These are phyloP conservation scores for Dasyprocta punctata DNA, from an alignment of 2,113 vertebrate species.

Conservation along the genomic window DNA sequence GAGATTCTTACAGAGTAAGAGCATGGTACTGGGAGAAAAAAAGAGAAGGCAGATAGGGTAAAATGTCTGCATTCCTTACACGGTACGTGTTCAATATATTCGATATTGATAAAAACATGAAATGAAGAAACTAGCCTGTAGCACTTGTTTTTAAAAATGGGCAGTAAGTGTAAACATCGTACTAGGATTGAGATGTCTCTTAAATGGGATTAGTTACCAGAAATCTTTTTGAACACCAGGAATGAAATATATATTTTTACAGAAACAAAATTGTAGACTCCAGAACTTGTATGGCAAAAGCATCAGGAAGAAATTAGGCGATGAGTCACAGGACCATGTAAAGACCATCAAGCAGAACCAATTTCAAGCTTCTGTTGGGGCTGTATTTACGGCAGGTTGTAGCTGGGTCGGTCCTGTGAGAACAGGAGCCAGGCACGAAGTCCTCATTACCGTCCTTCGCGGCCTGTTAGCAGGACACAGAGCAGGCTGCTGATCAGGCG, in stretches of 20 bases:
- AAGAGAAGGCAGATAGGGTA: not conserved
- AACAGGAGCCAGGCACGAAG: not conserved
- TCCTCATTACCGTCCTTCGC: slow-evolving; percentile 56
- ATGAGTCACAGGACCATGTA: slow-evolving; percentile 19
- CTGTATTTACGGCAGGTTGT: slow-evolving; percentile 27
- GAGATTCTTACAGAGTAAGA: not conserved
- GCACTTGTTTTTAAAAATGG: not conserved
- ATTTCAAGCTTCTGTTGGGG: slow-evolving; percentile 15
- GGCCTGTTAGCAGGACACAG: slow-evolving; percentile 14
- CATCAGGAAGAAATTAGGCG: slow-evolving; percentile 57
- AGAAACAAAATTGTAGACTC: slow-evolving; percentile 43
- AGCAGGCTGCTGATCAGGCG: not conserved
- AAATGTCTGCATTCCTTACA: not conserved
- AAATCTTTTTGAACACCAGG: slow-evolving; percentile 34
- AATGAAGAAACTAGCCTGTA: slow-evolving; percentile 41
- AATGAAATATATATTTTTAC: slow-evolving; percentile 46
- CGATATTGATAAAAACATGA: slow-evolving; percentile 13
- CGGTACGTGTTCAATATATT: not conserved
- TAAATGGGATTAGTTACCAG: slow-evolving; percentile 47
- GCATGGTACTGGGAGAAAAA: not conserved
- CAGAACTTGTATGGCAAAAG: slow-evolving; percentile 48
- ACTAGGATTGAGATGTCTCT: not conserved
- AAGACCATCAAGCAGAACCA: slow-evolving; percentile 57
- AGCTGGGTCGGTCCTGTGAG: slow-evolving; percentile 30
- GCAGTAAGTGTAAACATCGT: not conserved